Conservation (phyloP, 2,888 invertebrate species). For the Agrochola lychnidis region DNA sequence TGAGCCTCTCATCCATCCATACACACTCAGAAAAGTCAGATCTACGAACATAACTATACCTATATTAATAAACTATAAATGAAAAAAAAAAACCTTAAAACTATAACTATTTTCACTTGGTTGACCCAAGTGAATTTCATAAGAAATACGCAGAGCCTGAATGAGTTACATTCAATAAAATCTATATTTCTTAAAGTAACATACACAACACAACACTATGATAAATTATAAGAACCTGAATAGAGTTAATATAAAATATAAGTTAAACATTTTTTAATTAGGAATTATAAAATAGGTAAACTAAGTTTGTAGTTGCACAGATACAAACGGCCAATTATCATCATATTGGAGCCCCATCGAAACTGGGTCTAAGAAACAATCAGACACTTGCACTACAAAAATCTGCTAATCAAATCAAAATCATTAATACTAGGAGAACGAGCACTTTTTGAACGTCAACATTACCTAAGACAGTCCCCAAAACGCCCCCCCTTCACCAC, state of each 20-base stretch:
- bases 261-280: slow-evolving; percentile 10
- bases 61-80: not conserved
- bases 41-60: slow-evolving; percentile 30
- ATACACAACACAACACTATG: slow-evolving; percentile 35
- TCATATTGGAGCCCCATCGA: slow-evolving; percentile 16
- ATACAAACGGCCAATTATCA: slow-evolving; percentile 19
- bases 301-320: slow-evolving; percentile 1
- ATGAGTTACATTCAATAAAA: slow-evolving; percentile 31
- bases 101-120: slow-evolving; percentile 36
- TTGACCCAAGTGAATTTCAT: slow-evolving; percentile 49
- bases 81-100: slow-evolving; percentile 3
- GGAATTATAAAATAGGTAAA: not conserved
- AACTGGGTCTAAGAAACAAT: not conserved
- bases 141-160: slow-evolving; percentile 53
- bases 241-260: not conserved
- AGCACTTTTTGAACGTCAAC: not conserved
- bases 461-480: too few species aligned
- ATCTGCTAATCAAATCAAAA: not conserved
- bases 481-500: not conserved
- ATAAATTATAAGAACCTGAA: slow-evolving; percentile 26
- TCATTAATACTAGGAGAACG: not conserved
- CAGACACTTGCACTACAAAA: too few species aligned
- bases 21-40: slow-evolving; percentile 8
- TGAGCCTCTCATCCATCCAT: slow-evolving; percentile 47
- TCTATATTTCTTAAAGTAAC: slow-evolving; percentile 30